Evolutionary conservation across 2,797 vertebrate genomes (phyloP).

Genomic region (Sorex maritimensis): DNA sequence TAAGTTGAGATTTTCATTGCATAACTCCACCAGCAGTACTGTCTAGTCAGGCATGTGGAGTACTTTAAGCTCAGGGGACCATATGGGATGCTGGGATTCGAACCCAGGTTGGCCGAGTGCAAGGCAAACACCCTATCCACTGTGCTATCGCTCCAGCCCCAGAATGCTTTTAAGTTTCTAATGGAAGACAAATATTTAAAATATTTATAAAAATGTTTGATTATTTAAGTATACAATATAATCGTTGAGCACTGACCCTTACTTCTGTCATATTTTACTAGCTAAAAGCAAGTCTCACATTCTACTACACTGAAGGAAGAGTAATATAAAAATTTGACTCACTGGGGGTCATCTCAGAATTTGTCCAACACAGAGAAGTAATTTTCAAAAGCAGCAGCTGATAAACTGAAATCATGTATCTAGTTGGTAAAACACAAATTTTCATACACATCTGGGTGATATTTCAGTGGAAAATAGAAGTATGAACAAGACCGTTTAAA

Average conservation of each 20-base stretch:
- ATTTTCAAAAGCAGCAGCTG: neutral
- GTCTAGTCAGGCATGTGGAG: too few species aligned
- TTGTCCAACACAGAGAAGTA: neutral
- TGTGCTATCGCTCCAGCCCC: too few species aligned
- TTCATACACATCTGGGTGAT: neutral
- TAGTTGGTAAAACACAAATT: neutral
- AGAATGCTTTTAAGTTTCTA: too few species aligned
- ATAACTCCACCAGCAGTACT: too few species aligned
- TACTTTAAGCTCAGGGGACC: too few species aligned
- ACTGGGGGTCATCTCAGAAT: neutral
- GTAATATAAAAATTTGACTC: neutral
- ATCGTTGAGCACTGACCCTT: too few species aligned
- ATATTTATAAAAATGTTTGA: too few species aligned
- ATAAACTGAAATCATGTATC: neutral
- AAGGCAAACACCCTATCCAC: too few species aligned
- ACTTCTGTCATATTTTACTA: neutral
- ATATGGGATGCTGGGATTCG: too few species aligned
- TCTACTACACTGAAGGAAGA: neutral
- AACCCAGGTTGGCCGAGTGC: too few species aligned
- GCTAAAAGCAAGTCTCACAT: neutral
- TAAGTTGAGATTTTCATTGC: too few species aligned
- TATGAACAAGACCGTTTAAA: neutral
- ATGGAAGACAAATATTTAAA: too few species aligned
- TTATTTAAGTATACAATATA: neutral
- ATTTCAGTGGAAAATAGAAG: slow-evolving; percentile 27